Base-by-base conservation (phyloP, 2,888 invertebrate genomes). In the Sicus ferrugineus region DNA sequence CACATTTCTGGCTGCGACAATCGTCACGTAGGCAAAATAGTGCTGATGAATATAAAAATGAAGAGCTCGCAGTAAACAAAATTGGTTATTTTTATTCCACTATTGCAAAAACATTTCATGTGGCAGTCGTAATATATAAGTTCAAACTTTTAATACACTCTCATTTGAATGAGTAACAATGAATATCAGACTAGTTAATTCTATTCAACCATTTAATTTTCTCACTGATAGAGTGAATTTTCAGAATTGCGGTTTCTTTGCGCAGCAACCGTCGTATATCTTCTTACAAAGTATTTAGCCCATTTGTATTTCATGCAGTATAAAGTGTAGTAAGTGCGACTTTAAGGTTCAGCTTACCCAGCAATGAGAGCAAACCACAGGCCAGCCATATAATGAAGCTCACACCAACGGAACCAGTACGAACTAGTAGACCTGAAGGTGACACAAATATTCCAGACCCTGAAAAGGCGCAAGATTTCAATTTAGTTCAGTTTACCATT, bases 381-480 rank as follows among this genome's bases (percentile, higher is more conserved):
- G 93, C 89, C 87, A 94, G 92, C 97, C 97, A 98, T 83, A 97
- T 92, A 84, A 96, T 89, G 87, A 98, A 93, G 88, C 95, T 95
- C 87, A 95, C 90, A 86, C 96, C 97, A 86, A 97, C 93, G 85
- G 97, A 97, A 86, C 93, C 94, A 81, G 95, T 95, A 86, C 94
- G 90, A 87, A 91, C 90, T 85, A 97, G 88, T 84, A 98, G 92
- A 87, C 95, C 96, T 87, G 95, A 94, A 86, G 97, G 97, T 88
- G 97, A 96, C 87, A 97, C 96, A 90, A 98, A 98, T 87, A 98
- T 97, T 89, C 97, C 97, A 86, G 97, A 97, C 84, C 96, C 96
- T 96, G 85, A 16, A 64, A 42, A 69, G 68, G 64, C 42, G 23
- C 5, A 54, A 48, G 19, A 48, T 48, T 6, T 48, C 9, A 48